Evolutionary conservation across 2,113 vertebrate genomes (phyloP).

Genomic region (Prunella fulvescens): DNA sequence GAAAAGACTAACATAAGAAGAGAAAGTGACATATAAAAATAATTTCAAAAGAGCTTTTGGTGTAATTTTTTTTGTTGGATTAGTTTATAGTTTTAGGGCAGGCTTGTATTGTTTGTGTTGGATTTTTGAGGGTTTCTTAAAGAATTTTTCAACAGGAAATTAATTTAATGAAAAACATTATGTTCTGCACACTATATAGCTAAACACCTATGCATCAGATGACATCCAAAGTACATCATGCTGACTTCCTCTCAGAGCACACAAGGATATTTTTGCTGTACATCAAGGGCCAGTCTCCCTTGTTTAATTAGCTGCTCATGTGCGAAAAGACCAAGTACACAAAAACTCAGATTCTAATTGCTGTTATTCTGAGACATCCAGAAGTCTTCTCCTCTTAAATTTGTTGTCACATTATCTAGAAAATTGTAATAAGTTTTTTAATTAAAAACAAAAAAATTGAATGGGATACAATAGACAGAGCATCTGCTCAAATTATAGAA

Average conservation of each 20-base stretch:
- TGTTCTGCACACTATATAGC: neutral
- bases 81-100: neutral
- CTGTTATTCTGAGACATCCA: neutral
- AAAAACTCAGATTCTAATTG: neutral
- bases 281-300: neutral
- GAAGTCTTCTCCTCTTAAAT: neutral
- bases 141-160: neutral
- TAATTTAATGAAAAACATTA: neutral
- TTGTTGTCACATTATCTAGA: neutral
- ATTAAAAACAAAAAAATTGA: neutral
- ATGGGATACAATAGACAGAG: neutral
- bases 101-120: too few relatives aligned
- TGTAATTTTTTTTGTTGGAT: neutral
- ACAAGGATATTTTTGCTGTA: neutral
- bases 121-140: neutral
- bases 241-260: neutral
- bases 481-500: neutral
- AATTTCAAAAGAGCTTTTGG: neutral
- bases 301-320: conserved; percentile 23
- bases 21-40: neutral
- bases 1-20: neutral
- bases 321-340: neutral
- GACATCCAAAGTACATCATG: neutral
- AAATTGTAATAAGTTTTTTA: neutral
- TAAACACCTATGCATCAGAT: neutral